A percentile compares a stretch with the other conserved stretches of the same genome.
Conservation (phyloP, 2,113 vertebrate genomes). For the Sapayoa aenigma region DNA sequence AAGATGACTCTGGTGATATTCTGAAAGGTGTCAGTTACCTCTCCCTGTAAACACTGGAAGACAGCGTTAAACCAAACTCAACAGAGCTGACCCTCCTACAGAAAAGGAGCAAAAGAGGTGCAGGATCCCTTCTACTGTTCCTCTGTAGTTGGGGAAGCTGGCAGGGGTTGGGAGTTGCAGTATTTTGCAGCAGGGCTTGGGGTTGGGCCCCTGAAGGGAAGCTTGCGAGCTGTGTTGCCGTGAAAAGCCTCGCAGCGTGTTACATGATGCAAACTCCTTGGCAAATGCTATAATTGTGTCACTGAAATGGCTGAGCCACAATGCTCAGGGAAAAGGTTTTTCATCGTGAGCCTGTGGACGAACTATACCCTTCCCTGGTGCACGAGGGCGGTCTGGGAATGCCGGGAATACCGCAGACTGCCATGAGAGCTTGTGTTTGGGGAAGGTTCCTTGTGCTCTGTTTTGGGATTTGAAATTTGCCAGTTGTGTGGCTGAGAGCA, state of each 20-base stretch:
- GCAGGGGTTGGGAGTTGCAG: neutral
- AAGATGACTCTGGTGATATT: neutral
- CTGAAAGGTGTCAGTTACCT: neutral
- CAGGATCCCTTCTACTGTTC: neutral
- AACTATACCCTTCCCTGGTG: neutral
- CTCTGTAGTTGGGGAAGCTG: neutral
- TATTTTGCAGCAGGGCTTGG: neutral
- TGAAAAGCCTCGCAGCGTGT: slow-evolving; percentile 24
- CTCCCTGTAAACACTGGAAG: neutral
- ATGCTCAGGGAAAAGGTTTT: slow-evolving; percentile 19
- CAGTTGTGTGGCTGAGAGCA: neutral
- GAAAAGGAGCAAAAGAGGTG: neutral
- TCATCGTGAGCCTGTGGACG: neutral
- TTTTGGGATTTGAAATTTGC: neutral
- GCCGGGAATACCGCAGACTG: neutral
- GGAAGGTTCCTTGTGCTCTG: neutral
- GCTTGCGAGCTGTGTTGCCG: neutral
- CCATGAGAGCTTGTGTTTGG: neutral
- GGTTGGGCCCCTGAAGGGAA: slow-evolving; percentile 10
- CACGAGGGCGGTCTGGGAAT: neutral
- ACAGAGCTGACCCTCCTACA: neutral
- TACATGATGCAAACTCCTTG: slow-evolving; percentile 49
- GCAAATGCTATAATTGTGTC: slow-evolving; percentile 40
- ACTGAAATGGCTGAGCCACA: slow-evolving; percentile 35
- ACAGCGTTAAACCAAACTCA: neutral